Evolutionary conservation across 2,113 vertebrate species (phyloP), one percentile per base, ranked within the genome.

Genomic region (Siphamia tubifer): DNA sequence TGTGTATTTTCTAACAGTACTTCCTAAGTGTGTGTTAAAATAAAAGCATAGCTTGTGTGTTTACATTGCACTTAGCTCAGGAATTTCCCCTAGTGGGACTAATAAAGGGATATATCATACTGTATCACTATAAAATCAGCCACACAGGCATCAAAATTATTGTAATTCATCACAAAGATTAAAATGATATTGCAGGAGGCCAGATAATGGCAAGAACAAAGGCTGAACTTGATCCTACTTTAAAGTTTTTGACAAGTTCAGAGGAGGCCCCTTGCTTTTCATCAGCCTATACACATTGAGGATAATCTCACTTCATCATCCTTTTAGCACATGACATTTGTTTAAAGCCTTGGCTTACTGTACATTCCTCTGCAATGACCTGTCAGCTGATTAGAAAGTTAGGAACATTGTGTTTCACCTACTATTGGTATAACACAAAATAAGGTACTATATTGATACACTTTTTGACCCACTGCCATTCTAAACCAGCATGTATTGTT

Each of bases 291-390:
- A 30, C 62, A 75, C 68, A 75, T 66, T 66, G 65, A 68, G 61
- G 43, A 62, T 87, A 85, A 87, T 84, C 75, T 81, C 77, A 44
- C 82, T 75, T 74, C 79, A 77, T 82, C 69, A 57, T 75, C 54
- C 60, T 79, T 66, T 67, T 65, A 70, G 85, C 89, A 90, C 90
- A 90, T 90, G 89, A 84, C 74, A 39, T 75, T 54, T 77, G 57
- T 83, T 81, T 74, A 84, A 90, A 86, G 63, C 75, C 39, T 51
- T 39, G 71, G 52, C 84, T 83, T 79, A 82, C 77, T 87, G 86
- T 89, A 86, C 77, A 89, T 89, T 90, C 85, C 77, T 70, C 52
- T 23, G 32, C 51, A 56, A 51, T 84, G 79, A 84, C 76, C 49
- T 74, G 78, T 92, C 87, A 90, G 79, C 75, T 89, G 89, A 92